Percentiles rank a stretch among this genome's conserved stretches.
phyloP scores from a whole-genome alignment of 1,140 invertebrate species.

The Calephelis virginiensis region DNA sequence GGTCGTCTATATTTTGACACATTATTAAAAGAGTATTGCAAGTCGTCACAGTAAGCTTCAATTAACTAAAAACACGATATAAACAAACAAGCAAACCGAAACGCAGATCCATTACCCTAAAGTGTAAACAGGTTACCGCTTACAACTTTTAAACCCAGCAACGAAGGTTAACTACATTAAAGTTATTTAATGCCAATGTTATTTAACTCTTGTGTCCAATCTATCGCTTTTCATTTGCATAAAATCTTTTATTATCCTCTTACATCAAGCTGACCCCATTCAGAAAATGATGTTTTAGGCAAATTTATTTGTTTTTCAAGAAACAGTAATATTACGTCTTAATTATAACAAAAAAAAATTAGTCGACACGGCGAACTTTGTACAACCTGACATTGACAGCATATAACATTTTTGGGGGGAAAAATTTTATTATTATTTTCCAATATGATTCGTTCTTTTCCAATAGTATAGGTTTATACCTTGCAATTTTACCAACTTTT shows the following conservation, averaged over 20 bases:
- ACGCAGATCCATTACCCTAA: conserved; percentile 21
- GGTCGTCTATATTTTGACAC: too few relatives aligned
- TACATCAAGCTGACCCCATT: background rate
- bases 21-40: too few relatives aligned
- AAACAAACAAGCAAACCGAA: conserved; percentile 13
- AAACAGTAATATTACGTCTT: background rate
- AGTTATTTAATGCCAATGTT: conserved; percentile 27
- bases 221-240: conserved; percentile 15
- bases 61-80: background rate
- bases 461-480: too few relatives aligned
- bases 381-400: too few relatives aligned
- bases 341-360: background rate
- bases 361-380: too few relatives aligned
- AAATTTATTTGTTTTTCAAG: background rate
- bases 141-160: conserved; percentile 43
- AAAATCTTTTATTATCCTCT: conserved; percentile 4
- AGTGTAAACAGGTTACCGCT: conserved; percentile 27
- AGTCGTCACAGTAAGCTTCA: too few relatives aligned
- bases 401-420: too few relatives aligned
- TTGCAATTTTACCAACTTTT: too few relatives aligned
- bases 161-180: conserved; percentile 37
- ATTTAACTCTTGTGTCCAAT: conserved; percentile 20
- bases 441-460: too few relatives aligned
- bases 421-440: too few relatives aligned
- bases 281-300: background rate